These are phyloP conservation scores for Embiotoca jacksoni DNA, from an alignment of 2,113 vertebrate species.

Conservation along the genomic window DNA sequence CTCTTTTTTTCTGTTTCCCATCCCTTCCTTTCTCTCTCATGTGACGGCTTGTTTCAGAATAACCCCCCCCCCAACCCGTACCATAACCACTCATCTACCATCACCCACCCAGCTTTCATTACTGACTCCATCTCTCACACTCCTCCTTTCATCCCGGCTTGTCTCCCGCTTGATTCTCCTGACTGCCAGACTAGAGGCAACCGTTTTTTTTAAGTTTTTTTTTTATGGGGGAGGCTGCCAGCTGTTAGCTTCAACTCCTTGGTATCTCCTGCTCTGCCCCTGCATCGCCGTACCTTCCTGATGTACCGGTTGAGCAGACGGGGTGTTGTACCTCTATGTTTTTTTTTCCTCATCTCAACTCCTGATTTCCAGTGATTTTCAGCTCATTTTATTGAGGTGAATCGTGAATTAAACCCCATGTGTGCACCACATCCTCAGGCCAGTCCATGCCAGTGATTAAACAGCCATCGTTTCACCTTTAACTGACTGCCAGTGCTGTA, in stretches of 20 bases:
- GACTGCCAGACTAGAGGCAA: slow-evolving; percentile 57
- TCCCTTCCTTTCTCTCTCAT: slow-evolving; percentile 60
- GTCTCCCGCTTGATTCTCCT: slow-evolving; percentile 52
- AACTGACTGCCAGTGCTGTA: slow-evolving; percentile 31
- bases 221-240: slow-evolving; percentile 56
- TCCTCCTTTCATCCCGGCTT: slow-evolving; percentile 68
- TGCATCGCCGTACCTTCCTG: slow-evolving; percentile 24
- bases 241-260: slow-evolving; percentile 58
- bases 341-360: slow-evolving; percentile 15
- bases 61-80: slow-evolving; percentile 26
- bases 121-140: slow-evolving; percentile 62
- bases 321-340: not conserved
- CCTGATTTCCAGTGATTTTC: slow-evolving; percentile 65
- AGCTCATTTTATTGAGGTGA: slow-evolving; percentile 45
- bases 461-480: slow-evolving; percentile 57
- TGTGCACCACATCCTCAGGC: slow-evolving; percentile 51
- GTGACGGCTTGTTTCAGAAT: slow-evolving; percentile 74
- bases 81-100: slow-evolving; percentile 55
- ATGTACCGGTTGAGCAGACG: slow-evolving; percentile 8
- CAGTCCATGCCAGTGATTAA: slow-evolving; percentile 62
- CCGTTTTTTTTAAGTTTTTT: slow-evolving; percentile 4
- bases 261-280: slow-evolving; percentile 23
- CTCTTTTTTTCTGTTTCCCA: slow-evolving; percentile 59
- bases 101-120: slow-evolving; percentile 72
- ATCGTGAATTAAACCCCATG: slow-evolving; percentile 56